Conservation (phyloP, 1,140 invertebrate genomes). For the Penaeus vannamei region DNA sequence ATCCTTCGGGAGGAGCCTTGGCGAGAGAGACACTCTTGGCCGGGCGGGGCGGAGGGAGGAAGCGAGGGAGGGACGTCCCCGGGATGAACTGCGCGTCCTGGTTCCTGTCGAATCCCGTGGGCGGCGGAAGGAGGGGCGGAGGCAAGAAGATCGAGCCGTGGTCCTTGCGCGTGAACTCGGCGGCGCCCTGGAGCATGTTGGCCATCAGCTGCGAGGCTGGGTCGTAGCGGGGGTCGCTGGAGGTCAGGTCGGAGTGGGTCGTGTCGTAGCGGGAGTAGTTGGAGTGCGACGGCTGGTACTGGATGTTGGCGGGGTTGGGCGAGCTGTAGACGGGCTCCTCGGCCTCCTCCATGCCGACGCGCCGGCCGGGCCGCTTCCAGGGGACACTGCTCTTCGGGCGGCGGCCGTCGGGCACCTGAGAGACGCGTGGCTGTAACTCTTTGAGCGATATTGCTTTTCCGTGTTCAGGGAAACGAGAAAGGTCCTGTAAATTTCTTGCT, state of each 20-base stretch:
- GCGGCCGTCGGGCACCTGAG: conserved; percentile 38
- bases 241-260: conserved; percentile 44
- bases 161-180: conserved; percentile 10
- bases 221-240: conserved; percentile 8
- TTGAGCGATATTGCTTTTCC: too few relatives aligned
- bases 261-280: conserved; percentile 42
- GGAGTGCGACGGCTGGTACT: conserved; percentile 44
- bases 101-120: conserved; percentile 47
- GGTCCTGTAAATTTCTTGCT: too few relatives aligned
- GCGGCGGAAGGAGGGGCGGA: conserved; percentile 48
- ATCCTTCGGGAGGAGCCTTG: neutral
- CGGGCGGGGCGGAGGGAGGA: conserved; percentile 51
- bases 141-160: conserved; percentile 27
- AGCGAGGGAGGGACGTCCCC: conserved; percentile 52
- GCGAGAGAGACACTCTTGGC: neutral
- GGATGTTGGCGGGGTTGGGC: conserved; percentile 45
- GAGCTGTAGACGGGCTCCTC: conserved; percentile 59
- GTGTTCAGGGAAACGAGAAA: too few relatives aligned
- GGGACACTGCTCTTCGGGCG: neutral
- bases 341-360: neutral
- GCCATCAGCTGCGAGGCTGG: conserved; percentile 48
- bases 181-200: conserved; percentile 50
- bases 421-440: neutral
- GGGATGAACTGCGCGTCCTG: conserved; percentile 48
- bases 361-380: neutral